These are phyloP conservation scores for Orchestes rusci DNA, from an alignment of 2,888 invertebrate species.

Conservation along the genomic window DNA sequence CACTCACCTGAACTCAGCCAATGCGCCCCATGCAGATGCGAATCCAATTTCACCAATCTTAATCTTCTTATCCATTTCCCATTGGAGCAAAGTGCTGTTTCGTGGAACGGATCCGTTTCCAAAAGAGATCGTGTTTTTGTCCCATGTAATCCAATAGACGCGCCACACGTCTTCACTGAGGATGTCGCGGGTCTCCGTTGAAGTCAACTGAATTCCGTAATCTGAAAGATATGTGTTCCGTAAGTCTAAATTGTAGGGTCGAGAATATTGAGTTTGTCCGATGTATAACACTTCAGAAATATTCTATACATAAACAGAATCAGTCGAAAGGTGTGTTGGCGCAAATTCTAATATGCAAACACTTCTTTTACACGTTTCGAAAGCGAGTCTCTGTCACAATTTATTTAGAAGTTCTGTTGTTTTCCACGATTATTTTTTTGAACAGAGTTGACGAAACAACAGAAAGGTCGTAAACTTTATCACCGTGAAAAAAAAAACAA, in stretches of 20 bases:
- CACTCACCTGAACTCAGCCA: constrained; percentile 57
- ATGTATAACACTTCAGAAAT: background rate
- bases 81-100: constrained; percentile 51
- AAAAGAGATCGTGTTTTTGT: constrained; percentile 51
- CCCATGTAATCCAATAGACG: constrained; percentile 65
- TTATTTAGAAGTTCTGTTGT: too few relatives aligned
- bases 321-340: background rate
- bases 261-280: too few relatives aligned
- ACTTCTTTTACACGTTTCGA: too few relatives aligned
- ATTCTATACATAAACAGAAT: background rate
- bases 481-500: too few relatives aligned
- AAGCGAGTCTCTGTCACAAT: too few relatives aligned
- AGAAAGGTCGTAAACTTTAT: too few relatives aligned
- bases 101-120: constrained; percentile 53
- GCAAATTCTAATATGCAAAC: too few relatives aligned
- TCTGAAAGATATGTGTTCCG: constrained; percentile 47
- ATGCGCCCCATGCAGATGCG: constrained; percentile 56
- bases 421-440: too few relatives aligned
- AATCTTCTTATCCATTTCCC: constrained; percentile 54
- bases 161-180: constrained; percentile 53
- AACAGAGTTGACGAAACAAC: too few relatives aligned
- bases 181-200: constrained; percentile 51
- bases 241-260: background rate
- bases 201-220: constrained; percentile 56
- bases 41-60: constrained; percentile 57